Conservation (phyloP, 1,140 invertebrate genomes). For the Aethina tumida region DNA sequence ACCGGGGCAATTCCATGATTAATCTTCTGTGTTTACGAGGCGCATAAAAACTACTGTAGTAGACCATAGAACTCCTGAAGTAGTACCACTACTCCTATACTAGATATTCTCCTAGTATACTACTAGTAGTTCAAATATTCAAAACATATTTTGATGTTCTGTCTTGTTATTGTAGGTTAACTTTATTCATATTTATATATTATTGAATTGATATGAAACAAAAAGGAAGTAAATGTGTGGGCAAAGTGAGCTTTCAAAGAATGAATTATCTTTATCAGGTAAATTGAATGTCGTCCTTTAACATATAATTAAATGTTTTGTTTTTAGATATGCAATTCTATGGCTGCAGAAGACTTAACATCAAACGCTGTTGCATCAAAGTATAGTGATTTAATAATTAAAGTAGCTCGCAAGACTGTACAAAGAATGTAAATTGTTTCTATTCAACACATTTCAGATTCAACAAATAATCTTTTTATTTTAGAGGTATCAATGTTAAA, state of each 20-base stretch:
- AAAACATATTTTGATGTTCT: too few species aligned
- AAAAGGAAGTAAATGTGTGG: constrained; percentile 27
- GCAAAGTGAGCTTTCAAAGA: constrained; percentile 44
- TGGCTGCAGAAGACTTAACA: constrained; percentile 30
- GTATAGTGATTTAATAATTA: constrained; percentile 41
- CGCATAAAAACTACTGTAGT: too few species aligned
- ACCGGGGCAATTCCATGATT: too few species aligned
- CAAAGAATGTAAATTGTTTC: constrained; percentile 41
- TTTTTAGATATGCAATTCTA: constrained; percentile 40
- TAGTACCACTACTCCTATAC: too few species aligned
- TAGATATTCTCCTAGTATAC: too few species aligned
- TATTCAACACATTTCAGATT: neutral
- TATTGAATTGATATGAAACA: constrained; percentile 10
- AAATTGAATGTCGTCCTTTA: constrained; percentile 15
- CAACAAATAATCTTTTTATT: constrained; percentile 22
- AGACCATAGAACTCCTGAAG: too few species aligned
- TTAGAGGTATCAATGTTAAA: constrained; percentile 43
- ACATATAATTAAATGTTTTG: constrained; percentile 16
- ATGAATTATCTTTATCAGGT: constrained; percentile 49
- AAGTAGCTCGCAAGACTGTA: constrained; percentile 45
- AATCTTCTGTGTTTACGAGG: too few species aligned
- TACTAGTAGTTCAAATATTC: too few species aligned
- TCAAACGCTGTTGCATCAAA: constrained; percentile 37
- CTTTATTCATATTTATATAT: too few species aligned
- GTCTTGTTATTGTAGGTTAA: too few species aligned